These are phyloP conservation scores for Drosophila vallismaia DNA, from an alignment of 2,888 invertebrate species.

Conservation along the genomic window DNA sequence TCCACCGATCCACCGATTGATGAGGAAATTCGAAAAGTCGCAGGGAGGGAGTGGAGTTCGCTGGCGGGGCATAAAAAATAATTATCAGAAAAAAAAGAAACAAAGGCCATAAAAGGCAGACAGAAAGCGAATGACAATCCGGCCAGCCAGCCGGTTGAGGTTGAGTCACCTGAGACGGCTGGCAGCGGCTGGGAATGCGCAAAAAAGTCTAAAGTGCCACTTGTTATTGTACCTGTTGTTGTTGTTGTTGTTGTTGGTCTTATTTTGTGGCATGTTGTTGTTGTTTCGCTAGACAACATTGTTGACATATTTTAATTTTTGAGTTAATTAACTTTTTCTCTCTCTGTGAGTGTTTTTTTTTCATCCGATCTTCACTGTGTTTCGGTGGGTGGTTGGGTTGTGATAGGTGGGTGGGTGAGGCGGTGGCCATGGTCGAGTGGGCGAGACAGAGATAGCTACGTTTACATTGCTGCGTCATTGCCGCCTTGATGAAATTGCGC, in stretches of 20 bases:
- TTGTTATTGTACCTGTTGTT: conserved; percentile 47
- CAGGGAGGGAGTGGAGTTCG: neutral
- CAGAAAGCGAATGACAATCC: conserved; percentile 27
- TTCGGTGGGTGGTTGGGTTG: conserved; percentile 1
- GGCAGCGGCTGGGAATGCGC: conserved; percentile 73
- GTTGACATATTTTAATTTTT: conserved; percentile 68
- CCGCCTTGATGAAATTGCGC: conserved; percentile 48
- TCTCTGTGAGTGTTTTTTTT: conserved; percentile 21
- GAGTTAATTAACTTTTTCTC: conserved; percentile 69
- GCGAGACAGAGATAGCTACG: conserved; percentile 19
- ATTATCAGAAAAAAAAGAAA: conserved; percentile 40
- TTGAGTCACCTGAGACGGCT: conserved; percentile 72
- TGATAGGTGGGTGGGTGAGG: neutral
- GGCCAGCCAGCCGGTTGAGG: conserved; percentile 36
- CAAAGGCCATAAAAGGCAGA: conserved; percentile 46
- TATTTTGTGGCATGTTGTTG: conserved; percentile 43
- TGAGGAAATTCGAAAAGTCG: neutral
- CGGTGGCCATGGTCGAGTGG: conserved; percentile 3
- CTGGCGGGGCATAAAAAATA: conserved; percentile 14
- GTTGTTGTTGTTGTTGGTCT: conserved; percentile 33
- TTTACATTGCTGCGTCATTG: conserved; percentile 44
- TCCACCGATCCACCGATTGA: conserved; percentile 1
- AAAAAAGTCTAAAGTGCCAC: conserved; percentile 78
- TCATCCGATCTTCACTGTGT: conserved; percentile 34
- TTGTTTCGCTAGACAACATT: conserved; percentile 22